Conservation (phyloP, 2,113 vertebrate species). For the Mustela nigripes region DNA sequence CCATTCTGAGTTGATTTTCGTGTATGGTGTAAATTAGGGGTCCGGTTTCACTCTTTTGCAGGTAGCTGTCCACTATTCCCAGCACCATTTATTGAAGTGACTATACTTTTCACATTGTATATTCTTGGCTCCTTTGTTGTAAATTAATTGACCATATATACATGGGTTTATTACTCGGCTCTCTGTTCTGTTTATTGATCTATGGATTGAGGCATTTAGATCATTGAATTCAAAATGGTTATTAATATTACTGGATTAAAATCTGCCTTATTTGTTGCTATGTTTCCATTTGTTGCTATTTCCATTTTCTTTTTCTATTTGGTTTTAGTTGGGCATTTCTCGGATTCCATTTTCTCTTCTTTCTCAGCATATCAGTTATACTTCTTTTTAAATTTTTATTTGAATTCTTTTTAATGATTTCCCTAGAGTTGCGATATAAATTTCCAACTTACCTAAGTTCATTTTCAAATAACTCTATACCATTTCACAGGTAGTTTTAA, state of each 20-base stretch:
- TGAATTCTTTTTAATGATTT: neutral
- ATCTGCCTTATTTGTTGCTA: neutral
- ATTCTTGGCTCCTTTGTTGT: neutral
- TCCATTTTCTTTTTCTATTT: neutral
- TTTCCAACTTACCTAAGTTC: neutral
- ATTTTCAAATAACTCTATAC: neutral
- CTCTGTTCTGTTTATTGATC: neutral
- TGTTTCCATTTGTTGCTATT: neutral
- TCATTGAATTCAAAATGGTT: neutral
- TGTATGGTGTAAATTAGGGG: neutral
- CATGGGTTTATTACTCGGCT: neutral
- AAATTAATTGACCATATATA: neutral
- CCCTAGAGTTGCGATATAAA: neutral
- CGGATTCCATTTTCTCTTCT: neutral
- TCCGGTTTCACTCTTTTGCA: neutral
- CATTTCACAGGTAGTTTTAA: neutral
- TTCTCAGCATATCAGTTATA: neutral
- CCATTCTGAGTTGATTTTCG: neutral
- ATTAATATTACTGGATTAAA: neutral
- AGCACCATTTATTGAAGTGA: neutral
- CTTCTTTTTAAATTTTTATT: conserved; percentile 1
- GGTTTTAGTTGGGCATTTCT: neutral
- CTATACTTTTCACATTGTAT: neutral
- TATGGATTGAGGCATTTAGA: neutral
- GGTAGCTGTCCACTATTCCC: neutral